Percentiles rank a stretch among this genome's conserved stretches.
These are phyloP conservation scores for Caranx ignobilis DNA, from an alignment of 2,113 vertebrate species.

Conservation along the genomic window DNA sequence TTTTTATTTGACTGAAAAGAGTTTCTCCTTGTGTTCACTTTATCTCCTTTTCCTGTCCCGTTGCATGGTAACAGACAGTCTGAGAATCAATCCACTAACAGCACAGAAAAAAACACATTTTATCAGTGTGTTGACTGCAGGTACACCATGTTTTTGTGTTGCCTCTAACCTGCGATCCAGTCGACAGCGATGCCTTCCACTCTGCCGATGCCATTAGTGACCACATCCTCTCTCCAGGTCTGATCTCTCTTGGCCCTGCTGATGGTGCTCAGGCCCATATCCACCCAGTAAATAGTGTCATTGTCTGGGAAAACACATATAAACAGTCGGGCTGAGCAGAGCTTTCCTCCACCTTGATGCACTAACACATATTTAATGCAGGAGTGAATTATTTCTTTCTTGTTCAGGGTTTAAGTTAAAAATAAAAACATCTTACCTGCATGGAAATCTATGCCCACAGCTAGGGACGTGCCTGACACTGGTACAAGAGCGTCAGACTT, in stretches of 20 bases:
- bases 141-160: neutral
- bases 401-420: neutral
- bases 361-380: neutral
- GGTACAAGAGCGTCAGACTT: conserved; percentile 97
- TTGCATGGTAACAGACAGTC: neutral
- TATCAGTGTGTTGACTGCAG: neutral
- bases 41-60: conserved; percentile 2
- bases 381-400: neutral
- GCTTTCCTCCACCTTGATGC: neutral
- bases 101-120: neutral
- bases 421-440: conserved; percentile 85
- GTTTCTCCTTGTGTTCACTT: neutral
- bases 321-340: neutral
- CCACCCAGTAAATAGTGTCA: conserved; percentile 98
- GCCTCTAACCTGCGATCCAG: conserved; percentile 92
- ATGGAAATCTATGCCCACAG: conserved; percentile 98
- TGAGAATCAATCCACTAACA: neutral
- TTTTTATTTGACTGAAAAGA: neutral
- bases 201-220: conserved; percentile 95
- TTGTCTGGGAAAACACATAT: conserved; percentile 85
- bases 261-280: conserved; percentile 97
- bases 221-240: conserved; percentile 96
- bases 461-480: conserved; percentile 94
- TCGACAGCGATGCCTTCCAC: conserved; percentile 97
- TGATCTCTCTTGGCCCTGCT: conserved; percentile 96